A percentile compares a stretch with the other conserved stretches of the same genome.
Conservation (phyloP, 2,888 invertebrate genomes). For the Adelognathus sp. region DNA sequence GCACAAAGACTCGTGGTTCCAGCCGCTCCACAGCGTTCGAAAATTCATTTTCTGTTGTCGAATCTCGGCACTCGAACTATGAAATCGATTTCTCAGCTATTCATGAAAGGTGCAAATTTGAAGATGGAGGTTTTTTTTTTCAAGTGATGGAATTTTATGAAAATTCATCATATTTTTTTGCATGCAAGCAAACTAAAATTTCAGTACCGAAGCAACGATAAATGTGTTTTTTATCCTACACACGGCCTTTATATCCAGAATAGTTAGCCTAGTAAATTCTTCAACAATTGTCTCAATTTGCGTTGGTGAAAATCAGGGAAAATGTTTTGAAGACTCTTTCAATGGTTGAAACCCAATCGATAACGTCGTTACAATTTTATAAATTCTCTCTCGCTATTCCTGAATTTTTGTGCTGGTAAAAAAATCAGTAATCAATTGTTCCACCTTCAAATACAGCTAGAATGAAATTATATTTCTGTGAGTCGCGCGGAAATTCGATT, state of each 20-base stretch:
- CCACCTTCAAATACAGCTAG: neutral
- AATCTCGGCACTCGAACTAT: neutral
- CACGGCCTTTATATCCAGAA: too few relatives aligned
- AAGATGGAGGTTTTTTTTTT: neutral
- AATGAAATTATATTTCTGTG: neutral
- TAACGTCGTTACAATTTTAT: neutral
- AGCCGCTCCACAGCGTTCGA: slow-evolving; percentile 39
- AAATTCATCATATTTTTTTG: neutral
- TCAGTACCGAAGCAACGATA: neutral
- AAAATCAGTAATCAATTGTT: neutral
- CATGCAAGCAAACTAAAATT: neutral
- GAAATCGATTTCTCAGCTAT: too few relatives aligned
- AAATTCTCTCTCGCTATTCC: too few relatives aligned
- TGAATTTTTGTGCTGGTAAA: neutral
- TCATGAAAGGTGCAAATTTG: too few relatives aligned
- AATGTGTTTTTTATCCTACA: too few relatives aligned
- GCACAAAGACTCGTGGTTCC: slow-evolving; percentile 77
- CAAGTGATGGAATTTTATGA: neutral
- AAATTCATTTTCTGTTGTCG: slow-evolving; percentile 26
- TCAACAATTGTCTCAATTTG: too few relatives aligned
- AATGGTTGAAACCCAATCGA: neutral
- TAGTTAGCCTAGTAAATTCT: too few relatives aligned
- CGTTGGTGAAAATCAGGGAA: too few relatives aligned
- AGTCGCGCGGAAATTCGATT: neutral
- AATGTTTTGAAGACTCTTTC: neutral